Evolutionary conservation across 2,797 vertebrate species (phyloP).

Genomic region (Hydrophis major): DNA sequence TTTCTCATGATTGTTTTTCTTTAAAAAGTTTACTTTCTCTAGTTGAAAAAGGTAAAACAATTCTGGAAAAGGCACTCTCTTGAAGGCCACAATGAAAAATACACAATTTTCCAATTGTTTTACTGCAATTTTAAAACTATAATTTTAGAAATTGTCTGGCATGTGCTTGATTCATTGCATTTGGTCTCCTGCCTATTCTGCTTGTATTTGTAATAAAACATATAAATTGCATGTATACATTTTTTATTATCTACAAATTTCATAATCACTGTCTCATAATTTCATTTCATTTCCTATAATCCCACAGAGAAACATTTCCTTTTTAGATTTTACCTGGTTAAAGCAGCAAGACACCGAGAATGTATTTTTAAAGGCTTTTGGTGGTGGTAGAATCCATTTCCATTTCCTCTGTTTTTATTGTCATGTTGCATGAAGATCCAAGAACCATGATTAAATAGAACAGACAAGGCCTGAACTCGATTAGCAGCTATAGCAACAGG

Average conservation of each 20-base stretch:
- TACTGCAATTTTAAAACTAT: conserved; percentile 44
- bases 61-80: conserved; percentile 46
- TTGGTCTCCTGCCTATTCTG: conserved; percentile 41
- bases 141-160: conserved; percentile 49
- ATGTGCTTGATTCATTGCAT: conserved; percentile 65
- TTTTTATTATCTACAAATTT: conserved; percentile 45
- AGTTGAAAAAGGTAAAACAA: conserved; percentile 35
- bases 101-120: conserved; percentile 18
- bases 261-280: conserved; percentile 39
- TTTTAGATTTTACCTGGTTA: conserved; percentile 52
- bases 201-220: conserved; percentile 49
- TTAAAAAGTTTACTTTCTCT: conserved; percentile 37
- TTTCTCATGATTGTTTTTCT: conserved; percentile 44
- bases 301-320: conserved; percentile 40
- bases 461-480: conserved; percentile 30
- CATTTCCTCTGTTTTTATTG: conserved; percentile 56
- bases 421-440: conserved; percentile 50
- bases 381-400: conserved; percentile 52
- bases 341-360: conserved; percentile 44
- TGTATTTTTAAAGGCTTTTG: conserved; percentile 47
- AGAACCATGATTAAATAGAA: conserved; percentile 42
- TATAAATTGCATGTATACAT: conserved; percentile 58
- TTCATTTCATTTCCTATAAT: conserved; percentile 54
- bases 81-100: conserved; percentile 38
- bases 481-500: conserved; percentile 22